Percentiles rank a stretch among this genome's conserved stretches.
These are phyloP conservation scores for Dorcus parallelipipedus DNA, from an alignment of 2,888 invertebrate genomes.

Conservation along the genomic window DNA sequence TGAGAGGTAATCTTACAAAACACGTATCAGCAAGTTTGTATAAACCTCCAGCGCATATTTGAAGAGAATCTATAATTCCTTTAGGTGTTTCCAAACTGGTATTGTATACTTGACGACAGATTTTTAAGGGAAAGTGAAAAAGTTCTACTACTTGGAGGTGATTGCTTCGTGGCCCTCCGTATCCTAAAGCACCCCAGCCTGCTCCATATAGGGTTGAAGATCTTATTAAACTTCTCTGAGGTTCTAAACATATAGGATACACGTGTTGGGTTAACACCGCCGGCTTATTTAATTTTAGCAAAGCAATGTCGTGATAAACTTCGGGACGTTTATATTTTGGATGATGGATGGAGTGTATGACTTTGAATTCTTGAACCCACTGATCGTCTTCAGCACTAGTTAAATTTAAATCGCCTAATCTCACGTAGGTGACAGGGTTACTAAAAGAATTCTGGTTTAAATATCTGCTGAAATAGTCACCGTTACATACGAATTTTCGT, in stretches of 20 bases:
- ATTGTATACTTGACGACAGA: neutral
- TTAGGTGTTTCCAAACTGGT: too few relatives aligned
- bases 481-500: neutral
- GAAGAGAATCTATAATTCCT: too few relatives aligned
- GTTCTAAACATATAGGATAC: constrained; percentile 49
- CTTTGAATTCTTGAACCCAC: constrained; percentile 34
- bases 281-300: constrained; percentile 44
- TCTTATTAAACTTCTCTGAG: neutral
- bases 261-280: constrained; percentile 43
- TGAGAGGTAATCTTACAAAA: neutral
- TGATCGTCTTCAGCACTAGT: constrained; percentile 46
- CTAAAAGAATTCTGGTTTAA: neutral
- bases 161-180: neutral
- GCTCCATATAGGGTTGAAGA: constrained; percentile 33
- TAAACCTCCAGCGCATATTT: neutral
- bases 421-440: neutral
- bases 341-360: constrained; percentile 42
- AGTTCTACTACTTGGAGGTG: neutral
- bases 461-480: neutral
- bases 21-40: neutral
- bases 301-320: constrained; percentile 53
- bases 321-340: constrained; percentile 43
- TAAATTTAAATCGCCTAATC: constrained; percentile 31
- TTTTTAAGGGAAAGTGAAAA: neutral
- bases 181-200: constrained; percentile 59